Base-by-base conservation (phyloP, 2,113 vertebrate species). In the Brachyhypopomus occidentalis region DNA sequence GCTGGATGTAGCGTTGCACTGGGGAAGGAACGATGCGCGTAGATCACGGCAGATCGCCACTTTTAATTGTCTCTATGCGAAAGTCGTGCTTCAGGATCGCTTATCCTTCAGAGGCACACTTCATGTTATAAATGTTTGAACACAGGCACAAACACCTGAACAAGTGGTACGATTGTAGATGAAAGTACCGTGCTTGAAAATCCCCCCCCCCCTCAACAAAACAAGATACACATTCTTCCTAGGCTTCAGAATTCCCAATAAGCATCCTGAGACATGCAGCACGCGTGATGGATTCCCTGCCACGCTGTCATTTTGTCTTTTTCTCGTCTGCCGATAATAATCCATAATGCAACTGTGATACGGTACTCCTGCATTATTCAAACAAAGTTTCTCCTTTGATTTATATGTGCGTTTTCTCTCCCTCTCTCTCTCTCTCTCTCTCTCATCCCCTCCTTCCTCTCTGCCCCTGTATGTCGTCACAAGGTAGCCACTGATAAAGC, bases 401-500 rank as follows among this genome's bases (percentile, higher is more conserved):
- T 82, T 84, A 83, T 84, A 82, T 84, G 78, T 81, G 59, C 25
- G 20, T 59, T 62, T 20, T 69, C 16, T 52, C 75, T 78, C 73
- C 71, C 84, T 74, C 30, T 64, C 69, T 79, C 74, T 77, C 48
- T 79, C 72, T 71, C 81, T 83, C 83, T 69, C 60, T 78, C n/a
- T 72, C 70, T 79, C 45, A 23, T 38, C 30, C 58, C 56, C 63
- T 77, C 67, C 69, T 72, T 73, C 59, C 60, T 66, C 70, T 66
- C n/a, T 55, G 56, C 78, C 67, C 25, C 30, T 79, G 66, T 82
- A 79, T 84, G 85, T 84, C 80, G 74, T 84, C 80, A 84, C 75
- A 75, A 55, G 75, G 80, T 70, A 82, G 67, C 81, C 70, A 34
- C 80, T 67, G 81, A 86, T 87, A 93, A 96, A 94, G 93, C 93